Conservation (phyloP, 1,140 invertebrate species). For the Ceratina calcarata region DNA sequence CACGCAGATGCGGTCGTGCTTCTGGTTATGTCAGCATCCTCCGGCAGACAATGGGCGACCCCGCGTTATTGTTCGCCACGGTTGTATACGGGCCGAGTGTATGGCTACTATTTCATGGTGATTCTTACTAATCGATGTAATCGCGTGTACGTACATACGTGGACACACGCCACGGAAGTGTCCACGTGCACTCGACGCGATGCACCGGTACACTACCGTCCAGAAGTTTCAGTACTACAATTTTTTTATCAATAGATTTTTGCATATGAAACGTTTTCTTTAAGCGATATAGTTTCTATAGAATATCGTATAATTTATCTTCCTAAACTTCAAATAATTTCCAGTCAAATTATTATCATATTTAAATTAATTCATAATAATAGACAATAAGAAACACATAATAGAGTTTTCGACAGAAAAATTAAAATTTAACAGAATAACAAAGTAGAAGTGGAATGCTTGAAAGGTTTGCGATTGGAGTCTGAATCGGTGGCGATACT, state of each 20-base stretch:
- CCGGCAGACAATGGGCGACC: conserved; percentile 75
- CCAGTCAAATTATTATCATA: too few relatives aligned
- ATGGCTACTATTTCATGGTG: conserved; percentile 68
- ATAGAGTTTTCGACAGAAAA: too few relatives aligned
- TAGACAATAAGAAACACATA: too few relatives aligned
- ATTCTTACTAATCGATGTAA: conserved; percentile 74
- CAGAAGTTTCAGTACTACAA: not conserved
- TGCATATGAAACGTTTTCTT: too few relatives aligned
- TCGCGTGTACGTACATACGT: conserved; percentile 47
- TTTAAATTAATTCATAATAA: too few relatives aligned
- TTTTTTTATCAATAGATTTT: too few relatives aligned
- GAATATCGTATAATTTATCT: too few relatives aligned
- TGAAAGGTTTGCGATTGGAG: too few relatives aligned
- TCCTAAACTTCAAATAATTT: too few relatives aligned
- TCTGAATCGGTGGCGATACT: not conserved
- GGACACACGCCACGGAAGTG: not conserved
- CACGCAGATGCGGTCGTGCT: conserved; percentile 67
- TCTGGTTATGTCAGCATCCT: conserved; percentile 79
- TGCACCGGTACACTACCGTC: conserved; percentile 1
- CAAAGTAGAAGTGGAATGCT: too few relatives aligned
- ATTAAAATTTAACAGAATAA: too few relatives aligned
- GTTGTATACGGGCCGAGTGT: conserved; percentile 49
- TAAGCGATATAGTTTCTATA: too few relatives aligned
- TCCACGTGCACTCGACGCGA: conserved; percentile 21
- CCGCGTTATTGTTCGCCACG: conserved; percentile 73